A percentile compares a stretch with the other conserved stretches of the same genome.
These are phyloP conservation scores for Barbus barbus DNA, from an alignment of 2,113 vertebrate species.

Conservation along the genomic window DNA sequence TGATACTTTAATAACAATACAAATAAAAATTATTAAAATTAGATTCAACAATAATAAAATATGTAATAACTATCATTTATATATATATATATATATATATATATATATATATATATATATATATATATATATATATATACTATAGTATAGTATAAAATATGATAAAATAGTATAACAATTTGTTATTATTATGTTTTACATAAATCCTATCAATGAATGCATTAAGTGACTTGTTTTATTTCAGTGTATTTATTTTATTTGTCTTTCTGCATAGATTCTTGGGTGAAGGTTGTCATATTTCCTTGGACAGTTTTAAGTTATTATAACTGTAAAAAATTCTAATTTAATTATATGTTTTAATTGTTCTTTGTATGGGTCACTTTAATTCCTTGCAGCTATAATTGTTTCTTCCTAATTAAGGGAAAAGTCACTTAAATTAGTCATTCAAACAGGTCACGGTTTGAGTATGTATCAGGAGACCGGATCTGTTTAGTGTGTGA, in stretches of 20 bases:
- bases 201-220: neutral
- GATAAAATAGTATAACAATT: neutral
- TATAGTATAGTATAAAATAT: no score
- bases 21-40: no score
- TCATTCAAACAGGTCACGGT: conserved; percentile 33
- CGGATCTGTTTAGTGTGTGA: conserved; percentile 64
- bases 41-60: no score
- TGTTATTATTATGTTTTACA: neutral
- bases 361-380: neutral
- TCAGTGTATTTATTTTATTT: neutral
- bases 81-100: no score
- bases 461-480: conserved; percentile 58
- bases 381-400: neutral
- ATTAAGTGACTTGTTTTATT: neutral
- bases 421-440: neutral
- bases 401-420: neutral
- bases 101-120: no score
- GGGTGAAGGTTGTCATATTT: neutral
- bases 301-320: neutral
- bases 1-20: no score
- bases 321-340: neutral
- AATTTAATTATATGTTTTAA: neutral
- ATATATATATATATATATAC: no score
- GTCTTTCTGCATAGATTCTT: neutral
- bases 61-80: no score